Base-by-base conservation (phyloP, 2,797 vertebrate species). In the Leptodactylus fallax region DNA sequence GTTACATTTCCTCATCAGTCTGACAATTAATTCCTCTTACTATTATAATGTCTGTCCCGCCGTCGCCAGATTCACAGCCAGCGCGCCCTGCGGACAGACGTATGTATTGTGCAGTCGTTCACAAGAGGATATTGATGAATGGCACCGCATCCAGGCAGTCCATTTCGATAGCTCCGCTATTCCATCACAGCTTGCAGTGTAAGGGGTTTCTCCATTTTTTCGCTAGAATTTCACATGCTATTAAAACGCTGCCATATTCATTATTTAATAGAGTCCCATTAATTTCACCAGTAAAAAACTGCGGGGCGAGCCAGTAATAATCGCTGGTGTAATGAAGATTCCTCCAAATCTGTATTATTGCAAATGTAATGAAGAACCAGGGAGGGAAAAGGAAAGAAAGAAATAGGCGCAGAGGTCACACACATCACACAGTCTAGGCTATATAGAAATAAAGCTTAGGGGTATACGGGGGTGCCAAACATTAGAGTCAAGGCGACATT, bases 201-300 rank as follows among this genome's bases (percentile, higher is more conserved):
- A 85, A 85, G 83, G 72, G 19, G n/a, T 51, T 21, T 77, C 21
- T 25, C 47, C 3, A 1, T 72, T 72, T 74, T 58, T 85, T 79
- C 27, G 53, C 19, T 58, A 55, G 61, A 67, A 36, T 53, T 61
- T 63, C 49, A 76, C n/a, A 56, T 71, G 61, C 55, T 58, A 27
- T 65, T 80, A n/a, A 80, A 69, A 45, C 56, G 47, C 76, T 55
- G 84, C 58, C 19, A 79, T 79, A 80, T 80, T 71, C 77, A 86
- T 80, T 79, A 86, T 79, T 79, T 65, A 86, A 86, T 69, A 58
- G 63, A 77, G 71, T 80, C 63, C 61, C 85, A 86, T 86, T 86
- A 49, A 86, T 86, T 86, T 71, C 56, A 86, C 71, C 53, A 69
- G 49, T 27, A 79, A 71, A 86, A 80, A 80, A 79, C 77, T 86